phyloP scores from a whole-genome alignment of 2,888 invertebrate species.

The Galerucella calmariensis region DNA sequence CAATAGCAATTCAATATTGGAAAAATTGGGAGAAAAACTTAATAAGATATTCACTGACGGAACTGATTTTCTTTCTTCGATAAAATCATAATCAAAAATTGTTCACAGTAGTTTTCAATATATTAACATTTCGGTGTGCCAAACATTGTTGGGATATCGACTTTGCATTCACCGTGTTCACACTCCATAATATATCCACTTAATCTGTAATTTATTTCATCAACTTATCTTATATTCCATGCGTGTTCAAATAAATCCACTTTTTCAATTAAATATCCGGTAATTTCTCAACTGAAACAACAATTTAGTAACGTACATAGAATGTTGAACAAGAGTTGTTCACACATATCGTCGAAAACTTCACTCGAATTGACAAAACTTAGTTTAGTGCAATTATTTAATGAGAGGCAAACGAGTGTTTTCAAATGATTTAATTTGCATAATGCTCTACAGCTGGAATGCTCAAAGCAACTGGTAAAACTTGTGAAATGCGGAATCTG shows the following conservation, averaged over 20 bases:
- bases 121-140: too few relatives aligned
- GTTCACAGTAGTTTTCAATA: too few relatives aligned
- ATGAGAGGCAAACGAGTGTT: constrained; percentile 47
- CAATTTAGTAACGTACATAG: background rate
- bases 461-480: constrained; percentile 41
- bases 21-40: too few relatives aligned
- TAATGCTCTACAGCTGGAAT: constrained; percentile 47
- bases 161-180: too few relatives aligned
- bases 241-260: background rate
- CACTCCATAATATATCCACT: too few relatives aligned
- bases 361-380: constrained; percentile 38
- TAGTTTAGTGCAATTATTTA: constrained; percentile 46
- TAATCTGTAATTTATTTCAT: background rate
- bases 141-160: too few relatives aligned
- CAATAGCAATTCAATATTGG: too few relatives aligned
- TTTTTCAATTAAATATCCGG: constrained; percentile 2
- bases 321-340: background rate
- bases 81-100: too few relatives aligned
- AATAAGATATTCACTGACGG: too few relatives aligned
- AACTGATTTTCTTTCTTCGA: too few relatives aligned
- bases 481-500: background rate
- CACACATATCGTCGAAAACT: constrained; percentile 6
- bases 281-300: background rate
- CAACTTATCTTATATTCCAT: background rate
- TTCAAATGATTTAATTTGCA: constrained; percentile 50